Evolutionary conservation across 2,888 invertebrate genomes (phyloP), one percentile per base, ranked within the genome.

Genomic region (Metacarcinus magister): DNA sequence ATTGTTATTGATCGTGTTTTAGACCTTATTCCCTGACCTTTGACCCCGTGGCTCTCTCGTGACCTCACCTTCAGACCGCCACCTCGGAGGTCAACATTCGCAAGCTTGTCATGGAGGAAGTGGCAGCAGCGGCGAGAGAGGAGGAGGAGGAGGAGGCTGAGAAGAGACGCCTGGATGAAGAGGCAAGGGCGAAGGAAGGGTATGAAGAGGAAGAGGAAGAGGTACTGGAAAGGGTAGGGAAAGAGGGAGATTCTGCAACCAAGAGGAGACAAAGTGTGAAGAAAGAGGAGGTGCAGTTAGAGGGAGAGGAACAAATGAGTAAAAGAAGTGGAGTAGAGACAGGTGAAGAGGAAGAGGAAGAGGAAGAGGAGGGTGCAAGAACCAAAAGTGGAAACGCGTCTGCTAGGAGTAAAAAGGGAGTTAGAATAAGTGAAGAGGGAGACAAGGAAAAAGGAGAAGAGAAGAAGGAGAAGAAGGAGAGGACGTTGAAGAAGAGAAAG

Each of bases 11-110:
- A 39, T 87, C 39, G 87, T 39, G 23, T 87, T 87, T 2, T 16
- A 32, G 16, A 4, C n/a, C n/a, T 39, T 82, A 10, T 82, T n/a
- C n/a, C 75, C 28, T 82, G 32, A 32, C 75, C 87, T 87, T 39
- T 75, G 75, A 75, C 75, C 75, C 28, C 87, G 87, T 87, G 87
- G n/a, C 87, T 82, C 82, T 82, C 16, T 39, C 87, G 87, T 87
- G 48, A 82, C 48, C 93, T 60, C 46, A 54, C 48, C 44, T 87
- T 28, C 43, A 97, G 97, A 97, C 97, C 48, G 94, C 82, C 82
- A 96, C 97, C 10, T 97, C 97, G 19, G 96, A 97, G 93, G 92
- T 96, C 94, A 96, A 96, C 96, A 96, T 96, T 46, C 87, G 95
- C 87, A 96, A 95, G 94, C 93, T 96, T 48, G 95, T 96, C 39